phyloP scores from a whole-genome alignment of 2,113 vertebrate species.

The Aviceda subcristata region DNA sequence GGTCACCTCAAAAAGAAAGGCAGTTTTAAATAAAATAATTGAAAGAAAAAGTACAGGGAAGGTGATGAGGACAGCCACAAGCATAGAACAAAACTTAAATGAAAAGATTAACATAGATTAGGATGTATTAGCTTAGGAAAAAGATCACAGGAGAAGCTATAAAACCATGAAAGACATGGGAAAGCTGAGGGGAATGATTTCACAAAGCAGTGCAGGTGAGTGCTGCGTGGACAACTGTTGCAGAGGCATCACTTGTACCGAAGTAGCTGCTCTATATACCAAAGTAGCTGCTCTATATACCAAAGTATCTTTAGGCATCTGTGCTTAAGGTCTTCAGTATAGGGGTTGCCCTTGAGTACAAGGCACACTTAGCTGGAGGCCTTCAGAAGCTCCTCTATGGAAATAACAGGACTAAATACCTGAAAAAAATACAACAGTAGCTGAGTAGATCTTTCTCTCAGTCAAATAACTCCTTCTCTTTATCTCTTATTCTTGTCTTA shows the following conservation, averaged over 20 bases:
- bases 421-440: neutral
- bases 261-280: neutral
- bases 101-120: neutral
- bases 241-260: neutral
- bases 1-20: neutral
- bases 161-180: neutral
- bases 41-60: neutral
- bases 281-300: neutral
- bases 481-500: neutral
- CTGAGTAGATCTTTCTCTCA: neutral
- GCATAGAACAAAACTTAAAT: neutral
- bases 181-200: neutral
- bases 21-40: neutral
- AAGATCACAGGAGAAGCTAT: neutral
- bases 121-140: neutral
- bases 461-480: neutral
- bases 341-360: neutral
- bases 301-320: neutral
- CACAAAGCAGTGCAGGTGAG: neutral
- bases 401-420: neutral
- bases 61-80: neutral
- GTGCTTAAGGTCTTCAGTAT: neutral
- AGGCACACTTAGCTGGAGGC: neutral
- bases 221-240: rapidly evolving
- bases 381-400: neutral